Conservation (phyloP, 2,797 vertebrate genomes). For the Paguma larvata region DNA sequence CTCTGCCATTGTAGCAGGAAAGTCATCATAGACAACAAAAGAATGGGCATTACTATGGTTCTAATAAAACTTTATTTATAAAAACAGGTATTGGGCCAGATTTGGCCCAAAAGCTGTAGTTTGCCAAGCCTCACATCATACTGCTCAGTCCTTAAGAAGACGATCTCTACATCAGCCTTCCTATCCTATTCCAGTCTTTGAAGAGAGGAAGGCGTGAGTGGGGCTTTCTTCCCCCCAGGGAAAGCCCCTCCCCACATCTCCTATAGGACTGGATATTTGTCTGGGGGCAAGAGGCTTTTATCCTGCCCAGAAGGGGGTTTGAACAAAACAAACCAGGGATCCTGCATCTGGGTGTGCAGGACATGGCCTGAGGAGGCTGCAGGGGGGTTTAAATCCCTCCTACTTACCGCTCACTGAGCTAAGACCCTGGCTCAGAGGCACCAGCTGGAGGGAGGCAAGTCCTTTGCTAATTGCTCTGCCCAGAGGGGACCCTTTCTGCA, state of each 20-base stretch:
- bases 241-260: neutral
- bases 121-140: neutral
- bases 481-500: slow-evolving; percentile 24
- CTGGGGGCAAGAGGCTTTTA: neutral
- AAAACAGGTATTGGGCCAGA: neutral
- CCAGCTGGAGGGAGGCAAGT: neutral
- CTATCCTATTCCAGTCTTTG: neutral
- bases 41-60: neutral
- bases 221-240: neutral
- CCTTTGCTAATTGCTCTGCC: slow-evolving; percentile 64
- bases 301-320: neutral
- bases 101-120: neutral
- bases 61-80: slow-evolving; percentile 72
- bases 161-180: neutral
- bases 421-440: neutral
- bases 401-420: neutral
- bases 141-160: neutral
- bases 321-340: neutral
- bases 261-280: neutral
- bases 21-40: neutral
- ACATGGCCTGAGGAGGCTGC: neutral
- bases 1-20: neutral
- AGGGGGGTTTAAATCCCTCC: neutral
- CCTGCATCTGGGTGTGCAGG: neutral
- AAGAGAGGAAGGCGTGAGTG: neutral